Evolutionary conservation across 2,113 vertebrate genomes (phyloP), one percentile per base, ranked within the genome.

Genomic region (Laticauda colubrina): DNA sequence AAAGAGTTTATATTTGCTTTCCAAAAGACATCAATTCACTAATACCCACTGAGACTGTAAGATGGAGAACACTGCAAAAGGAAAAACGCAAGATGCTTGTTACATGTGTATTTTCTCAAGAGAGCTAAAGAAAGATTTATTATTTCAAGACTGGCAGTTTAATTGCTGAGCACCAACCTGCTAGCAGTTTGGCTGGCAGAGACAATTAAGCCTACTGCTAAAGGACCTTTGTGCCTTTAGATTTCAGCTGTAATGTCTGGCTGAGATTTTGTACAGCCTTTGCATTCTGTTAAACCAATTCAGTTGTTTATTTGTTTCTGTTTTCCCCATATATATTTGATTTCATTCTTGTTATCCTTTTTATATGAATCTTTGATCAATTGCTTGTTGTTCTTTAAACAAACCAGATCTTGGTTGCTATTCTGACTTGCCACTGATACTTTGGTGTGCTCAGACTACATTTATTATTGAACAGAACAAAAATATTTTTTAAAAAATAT

Each of bases 241-340:
- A 91, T 86, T 96, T 95, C 94, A 94, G 91, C 94, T 95, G 95
- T 94, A 94, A 89, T 55, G 91, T 69, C 92, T 90, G 86, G 92
- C 92, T 90, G 93, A 91, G 92, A 91, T 92, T 96, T 95, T 95
- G 54, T 96, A 93, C 95, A 81, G 75, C 20, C 15, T 81, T 97
- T 94, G 69, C 94, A 45, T 92, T 39, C 88, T 92, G 64, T 96
- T 94, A 95, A 94, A 89, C 94, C 6, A 95, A 94, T 94, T 95
- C 96, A 96, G 94, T 96, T 96, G 93, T 90, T 94, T 92, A 92
- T 94, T 75, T 64, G 92, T 95, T 48, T 29, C 45, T 61, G 48
- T 45, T 43, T 48, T 61, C 20, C 7, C 2, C n/a, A 55, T 39
- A 55, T 43, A 34, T 4, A 8, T 48, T 93, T 85, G 48, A 93